Percentiles rank a stretch among this genome's conserved stretches.
Conservation (phyloP, 2,888 invertebrate species). For the Megaustenia siamemsis region DNA sequence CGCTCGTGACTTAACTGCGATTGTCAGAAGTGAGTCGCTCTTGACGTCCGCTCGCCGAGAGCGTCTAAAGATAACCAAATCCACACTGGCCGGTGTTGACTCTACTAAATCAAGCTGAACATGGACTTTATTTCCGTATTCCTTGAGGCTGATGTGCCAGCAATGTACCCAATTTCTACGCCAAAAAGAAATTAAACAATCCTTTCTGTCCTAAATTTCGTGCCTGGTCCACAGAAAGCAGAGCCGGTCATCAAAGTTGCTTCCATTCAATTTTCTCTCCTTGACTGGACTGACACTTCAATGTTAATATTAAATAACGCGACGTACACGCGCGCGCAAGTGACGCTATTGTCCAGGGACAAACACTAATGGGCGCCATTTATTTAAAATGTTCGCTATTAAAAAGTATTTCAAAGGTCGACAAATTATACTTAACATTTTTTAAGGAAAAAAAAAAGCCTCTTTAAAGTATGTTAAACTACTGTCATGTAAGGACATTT, state of each 20-base stretch:
- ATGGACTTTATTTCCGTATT: background rate
- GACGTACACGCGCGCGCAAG: background rate
- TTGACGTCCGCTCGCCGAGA: background rate
- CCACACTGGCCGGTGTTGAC: slow-evolving; percentile 38
- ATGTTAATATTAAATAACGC: background rate
- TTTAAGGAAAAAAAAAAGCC: no score
- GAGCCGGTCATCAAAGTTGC: slow-evolving; percentile 16
- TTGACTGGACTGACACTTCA: slow-evolving; percentile 31
- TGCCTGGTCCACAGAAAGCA: background rate
- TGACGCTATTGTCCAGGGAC: background rate
- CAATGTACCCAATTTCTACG: background rate
- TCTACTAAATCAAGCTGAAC: background rate
- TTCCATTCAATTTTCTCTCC: background rate
- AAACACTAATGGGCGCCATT: background rate
- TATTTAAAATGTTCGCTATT: background rate
- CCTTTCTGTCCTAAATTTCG: background rate
- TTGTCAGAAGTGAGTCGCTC: background rate
- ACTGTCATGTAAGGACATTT: no score
- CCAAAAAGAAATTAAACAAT: background rate
- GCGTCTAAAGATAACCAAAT: background rate
- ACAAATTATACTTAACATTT: no score
- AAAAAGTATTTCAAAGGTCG: no score
- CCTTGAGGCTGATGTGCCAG: slow-evolving; percentile 5
- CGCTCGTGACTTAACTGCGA: slow-evolving; percentile 38
- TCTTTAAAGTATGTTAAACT: no score